Evolutionary conservation across 2,888 invertebrate genomes (phyloP).

Genomic region (Balanococcus diminutus): DNA sequence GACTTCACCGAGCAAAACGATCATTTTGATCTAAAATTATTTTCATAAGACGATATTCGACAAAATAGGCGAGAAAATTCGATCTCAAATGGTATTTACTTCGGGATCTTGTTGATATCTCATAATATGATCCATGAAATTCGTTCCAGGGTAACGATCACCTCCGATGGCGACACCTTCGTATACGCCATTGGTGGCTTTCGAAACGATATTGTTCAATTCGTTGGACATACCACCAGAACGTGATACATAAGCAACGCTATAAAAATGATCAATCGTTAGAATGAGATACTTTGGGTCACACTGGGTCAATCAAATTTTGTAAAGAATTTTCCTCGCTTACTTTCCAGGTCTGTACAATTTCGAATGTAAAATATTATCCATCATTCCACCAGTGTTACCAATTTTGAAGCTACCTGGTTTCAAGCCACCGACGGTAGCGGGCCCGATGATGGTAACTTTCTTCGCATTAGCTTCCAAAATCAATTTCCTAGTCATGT

Average conservation of each 20-base stretch:
- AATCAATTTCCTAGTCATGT: slow-evolving; percentile 93
- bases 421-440: slow-evolving; percentile 96
- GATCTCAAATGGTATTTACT: slow-evolving; percentile 64
- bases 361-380: slow-evolving; percentile 96
- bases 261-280: slow-evolving; percentile 61
- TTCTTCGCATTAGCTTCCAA: slow-evolving; percentile 81
- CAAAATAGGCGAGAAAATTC: not conserved
- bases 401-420: slow-evolving; percentile 99
- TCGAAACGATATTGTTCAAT: slow-evolving; percentile 95
- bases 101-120: slow-evolving; percentile 73
- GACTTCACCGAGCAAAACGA: slow-evolving; percentile 96
- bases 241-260: slow-evolving; percentile 90
- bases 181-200: slow-evolving; percentile 94
- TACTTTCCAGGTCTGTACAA: slow-evolving; percentile 90
- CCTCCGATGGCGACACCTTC: slow-evolving; percentile 98
- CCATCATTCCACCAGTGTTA: slow-evolving; percentile 99
- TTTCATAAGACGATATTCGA: not conserved
- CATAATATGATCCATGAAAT: slow-evolving; percentile 95
- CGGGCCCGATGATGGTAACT: slow-evolving; percentile 89
- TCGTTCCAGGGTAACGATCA: slow-evolving; percentile 96
- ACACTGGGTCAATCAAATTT: slow-evolving; percentile 63
- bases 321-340: slow-evolving; percentile 22
- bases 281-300: no score
- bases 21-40: slow-evolving; percentile 78
- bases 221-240: slow-evolving; percentile 99